Percentiles rank a stretch among this genome's conserved stretches.
Conservation (phyloP, 64 coral and sea anemone genomes). For the Montipora cactus region DNA sequence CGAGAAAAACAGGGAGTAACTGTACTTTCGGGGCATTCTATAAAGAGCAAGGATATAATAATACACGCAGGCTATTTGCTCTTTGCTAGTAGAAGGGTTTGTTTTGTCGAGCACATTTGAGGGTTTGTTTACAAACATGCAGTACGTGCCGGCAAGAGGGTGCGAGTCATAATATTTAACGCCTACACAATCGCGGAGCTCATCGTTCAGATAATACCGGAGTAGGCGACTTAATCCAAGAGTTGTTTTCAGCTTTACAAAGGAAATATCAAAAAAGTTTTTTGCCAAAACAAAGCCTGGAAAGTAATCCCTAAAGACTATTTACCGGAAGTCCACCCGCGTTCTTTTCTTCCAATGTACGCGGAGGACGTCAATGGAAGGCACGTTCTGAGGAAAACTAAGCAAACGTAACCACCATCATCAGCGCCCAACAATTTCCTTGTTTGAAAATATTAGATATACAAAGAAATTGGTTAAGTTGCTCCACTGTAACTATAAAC, state of each 20-base stretch:
- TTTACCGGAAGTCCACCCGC: slow-evolving; percentile 27
- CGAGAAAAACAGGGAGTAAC: too few species aligned
- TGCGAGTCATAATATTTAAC: background rate
- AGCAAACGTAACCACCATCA: background rate
- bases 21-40: too few species aligned
- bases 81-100: too few species aligned
- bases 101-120: too few species aligned
- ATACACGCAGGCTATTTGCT: too few species aligned
- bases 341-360: background rate
- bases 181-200: background rate
- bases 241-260: background rate
- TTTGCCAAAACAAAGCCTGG: background rate
- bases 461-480: background rate
- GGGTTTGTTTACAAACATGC: background rate
- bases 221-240: background rate
- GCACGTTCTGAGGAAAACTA: background rate
- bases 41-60: too few species aligned
- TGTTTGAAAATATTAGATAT: background rate
- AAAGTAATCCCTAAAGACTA: background rate
- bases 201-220: background rate
- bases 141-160: background rate
- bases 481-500: too few species aligned
- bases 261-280: slow-evolving; percentile 6
- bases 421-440: background rate
- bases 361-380: slow-evolving; percentile 8